Evolutionary conservation across 1,140 invertebrate species (phyloP).

Genomic region (Drosophila subobscura): DNA sequence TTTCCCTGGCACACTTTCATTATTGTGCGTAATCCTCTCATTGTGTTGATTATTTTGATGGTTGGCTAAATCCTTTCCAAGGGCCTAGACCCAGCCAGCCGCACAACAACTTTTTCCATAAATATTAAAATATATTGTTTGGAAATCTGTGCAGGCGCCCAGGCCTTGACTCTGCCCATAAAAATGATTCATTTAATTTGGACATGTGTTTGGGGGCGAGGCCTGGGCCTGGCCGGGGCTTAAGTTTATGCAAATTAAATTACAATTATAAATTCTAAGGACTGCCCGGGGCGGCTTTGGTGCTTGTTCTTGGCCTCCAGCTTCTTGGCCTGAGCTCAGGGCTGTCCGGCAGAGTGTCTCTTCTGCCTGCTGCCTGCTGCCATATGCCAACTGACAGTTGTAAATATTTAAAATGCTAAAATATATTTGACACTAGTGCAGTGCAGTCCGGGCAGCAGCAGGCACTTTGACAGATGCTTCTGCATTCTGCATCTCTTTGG

Average conservation of each 20-base stretch:
- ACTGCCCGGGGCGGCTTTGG: conserved; percentile 17
- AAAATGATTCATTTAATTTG: conserved; percentile 64
- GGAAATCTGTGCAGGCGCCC: conserved; percentile 29
- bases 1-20: too few relatives aligned
- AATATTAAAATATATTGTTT: conserved; percentile 72
- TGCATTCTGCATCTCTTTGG: conserved; percentile 15
- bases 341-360: conserved; percentile 1
- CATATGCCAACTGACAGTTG: conserved; percentile 15
- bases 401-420: conserved; percentile 74
- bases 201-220: conserved; percentile 53
- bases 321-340: conserved; percentile 46
- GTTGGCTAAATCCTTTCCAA: conserved; percentile 48
- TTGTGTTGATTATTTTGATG: conserved; percentile 41
- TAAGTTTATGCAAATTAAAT: conserved; percentile 78
- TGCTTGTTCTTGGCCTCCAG: conserved; percentile 25
- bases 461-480: conserved; percentile 41
- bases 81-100: conserved; percentile 12
- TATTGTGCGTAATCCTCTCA: conserved; percentile 29
- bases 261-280: conserved; percentile 73
- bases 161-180: conserved; percentile 36
- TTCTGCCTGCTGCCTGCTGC: conserved; percentile 22
- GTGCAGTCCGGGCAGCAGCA: too few relatives aligned
- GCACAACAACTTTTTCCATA: conserved; percentile 65
- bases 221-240: too few relatives aligned
- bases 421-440: conserved; percentile 46